Evolutionary conservation across 2,113 vertebrate species (phyloP).

Genomic region (Shinisaurus crocodilurus): DNA sequence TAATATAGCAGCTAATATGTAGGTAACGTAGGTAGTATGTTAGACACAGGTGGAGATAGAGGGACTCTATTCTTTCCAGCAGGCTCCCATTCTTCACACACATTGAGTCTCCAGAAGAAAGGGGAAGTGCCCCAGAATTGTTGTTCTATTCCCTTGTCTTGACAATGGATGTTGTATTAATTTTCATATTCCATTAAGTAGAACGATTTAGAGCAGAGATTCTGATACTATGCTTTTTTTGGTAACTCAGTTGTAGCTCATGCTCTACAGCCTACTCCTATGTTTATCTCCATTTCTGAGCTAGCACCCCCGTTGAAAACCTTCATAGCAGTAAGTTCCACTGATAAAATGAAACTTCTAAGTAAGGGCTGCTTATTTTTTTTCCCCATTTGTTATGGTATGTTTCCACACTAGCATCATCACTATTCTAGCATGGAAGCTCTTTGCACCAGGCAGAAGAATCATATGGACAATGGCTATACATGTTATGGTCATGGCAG

Average conservation of each 20-base stretch:
- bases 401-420: not conserved
- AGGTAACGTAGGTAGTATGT: not conserved
- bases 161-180: too few relatives aligned
- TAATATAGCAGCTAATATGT: not conserved
- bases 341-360: not conserved
- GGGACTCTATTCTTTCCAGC: not conserved
- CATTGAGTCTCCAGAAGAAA: not conserved
- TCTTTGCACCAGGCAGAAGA: not conserved
- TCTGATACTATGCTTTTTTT: not conserved
- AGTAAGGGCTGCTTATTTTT: not conserved
- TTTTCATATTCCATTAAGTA: too few relatives aligned
- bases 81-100: not conserved
- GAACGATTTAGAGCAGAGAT: not conserved
- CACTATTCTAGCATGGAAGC: not conserved
- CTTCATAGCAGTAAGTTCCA: not conserved
- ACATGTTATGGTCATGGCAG: not conserved
- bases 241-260: not conserved
- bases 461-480: not conserved
- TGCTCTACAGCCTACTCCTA: not conserved
- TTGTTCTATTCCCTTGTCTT: too few relatives aligned
- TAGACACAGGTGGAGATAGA: not conserved
- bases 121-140: not conserved
- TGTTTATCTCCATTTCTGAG: not conserved
- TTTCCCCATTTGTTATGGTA: not conserved
- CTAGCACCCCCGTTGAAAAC: not conserved